Base-by-base conservation (phyloP, 37 sponge, comb jelly and placozoan genomes). In the Amphimedon queenslandica region DNA sequence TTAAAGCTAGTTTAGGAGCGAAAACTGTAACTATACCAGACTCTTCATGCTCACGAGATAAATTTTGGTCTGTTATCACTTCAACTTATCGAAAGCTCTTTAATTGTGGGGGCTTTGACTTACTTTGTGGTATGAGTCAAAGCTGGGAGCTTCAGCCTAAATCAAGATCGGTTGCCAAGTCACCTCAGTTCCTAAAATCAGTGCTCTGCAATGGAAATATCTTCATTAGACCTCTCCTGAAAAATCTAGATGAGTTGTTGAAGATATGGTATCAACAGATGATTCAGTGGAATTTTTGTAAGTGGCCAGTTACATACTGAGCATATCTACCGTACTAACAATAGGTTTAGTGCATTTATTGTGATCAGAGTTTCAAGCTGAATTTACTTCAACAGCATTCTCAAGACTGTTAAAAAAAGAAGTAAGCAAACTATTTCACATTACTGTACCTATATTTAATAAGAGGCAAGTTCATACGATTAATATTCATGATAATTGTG, bases 1-100 rank as follows among this genome's bases (percentile, higher is more conserved):
- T n/a, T n/a, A n/a, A n/a, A n/a, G 72, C 81, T 25, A 74, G 67
- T 2, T 64, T 81, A 31, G 74, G 81, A 16, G 81, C 72, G 34
- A 72, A 73, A n/a, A n/a, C n/a, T n/a, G n/a, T n/a, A n/a, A n/a
- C n/a, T n/a, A n/a, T n/a, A 27, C 32, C 55, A 51, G n/a, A n/a
- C n/a, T n/a, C n/a, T n/a, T n/a, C n/a, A n/a, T n/a, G n/a, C n/a
- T n/a, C n/a, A n/a, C n/a, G n/a, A n/a, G n/a, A 47, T 47, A 13
- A 47, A 47, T 47, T 47, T 13, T 13, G 13, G 51, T 13, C 8
- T 18, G 13, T 18, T 8, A 47, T 47, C 51, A 47, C 13, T 47
- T 8, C 8, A 47, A 13, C 13, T 13, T 47, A 18, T 47, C 68
- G 74, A 20, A 72, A 73, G 57, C 39, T 81, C 11, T 28, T 43